A percentile compares a stretch with the other conserved stretches of the same genome.
These are phyloP conservation scores for Micrastur ruficollis DNA, from an alignment of 2,797 vertebrate genomes.

Conservation along the genomic window DNA sequence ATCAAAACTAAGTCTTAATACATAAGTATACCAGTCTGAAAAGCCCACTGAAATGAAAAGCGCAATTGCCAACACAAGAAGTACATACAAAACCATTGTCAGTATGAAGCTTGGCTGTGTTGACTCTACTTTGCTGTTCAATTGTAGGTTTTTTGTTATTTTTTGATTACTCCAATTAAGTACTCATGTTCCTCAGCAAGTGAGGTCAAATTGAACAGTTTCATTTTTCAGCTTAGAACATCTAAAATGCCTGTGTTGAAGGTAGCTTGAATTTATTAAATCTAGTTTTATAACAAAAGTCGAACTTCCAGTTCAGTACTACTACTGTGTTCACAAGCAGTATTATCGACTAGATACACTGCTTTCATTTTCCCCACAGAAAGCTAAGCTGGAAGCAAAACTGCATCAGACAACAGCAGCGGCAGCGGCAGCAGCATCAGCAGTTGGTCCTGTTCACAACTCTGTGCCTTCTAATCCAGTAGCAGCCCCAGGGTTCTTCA, in stretches of 20 bases:
- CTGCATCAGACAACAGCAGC: conserved; percentile 97
- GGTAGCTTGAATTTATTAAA: neutral
- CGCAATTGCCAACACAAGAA: neutral
- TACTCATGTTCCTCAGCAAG: neutral
- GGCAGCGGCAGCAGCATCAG: conserved; percentile 78
- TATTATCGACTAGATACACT: conserved; percentile 40
- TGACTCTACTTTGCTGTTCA: neutral
- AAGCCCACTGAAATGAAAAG: neutral
- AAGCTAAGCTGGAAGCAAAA: conserved; percentile 98
- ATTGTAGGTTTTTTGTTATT: neutral
- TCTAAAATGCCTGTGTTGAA: neutral
- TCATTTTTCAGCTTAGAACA: neutral
- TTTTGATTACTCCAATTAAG: neutral
- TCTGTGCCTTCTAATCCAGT: conserved; percentile 94
- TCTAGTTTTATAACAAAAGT: neutral
- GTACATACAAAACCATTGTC: neutral
- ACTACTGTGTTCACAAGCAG: neutral
- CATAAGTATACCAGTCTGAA: neutral
- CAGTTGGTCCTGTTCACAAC: conserved; percentile 91
- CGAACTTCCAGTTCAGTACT: neutral
- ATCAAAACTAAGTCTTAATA: neutral
- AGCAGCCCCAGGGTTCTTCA: conserved; percentile 94
- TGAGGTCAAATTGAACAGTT: neutral
- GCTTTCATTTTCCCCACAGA: conserved; percentile 80
- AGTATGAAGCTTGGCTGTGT: neutral